A percentile compares a stretch with the other conserved stretches of the same genome.
Conservation (phyloP, 2,888 invertebrate genomes). For the Meandrusa payeni region DNA sequence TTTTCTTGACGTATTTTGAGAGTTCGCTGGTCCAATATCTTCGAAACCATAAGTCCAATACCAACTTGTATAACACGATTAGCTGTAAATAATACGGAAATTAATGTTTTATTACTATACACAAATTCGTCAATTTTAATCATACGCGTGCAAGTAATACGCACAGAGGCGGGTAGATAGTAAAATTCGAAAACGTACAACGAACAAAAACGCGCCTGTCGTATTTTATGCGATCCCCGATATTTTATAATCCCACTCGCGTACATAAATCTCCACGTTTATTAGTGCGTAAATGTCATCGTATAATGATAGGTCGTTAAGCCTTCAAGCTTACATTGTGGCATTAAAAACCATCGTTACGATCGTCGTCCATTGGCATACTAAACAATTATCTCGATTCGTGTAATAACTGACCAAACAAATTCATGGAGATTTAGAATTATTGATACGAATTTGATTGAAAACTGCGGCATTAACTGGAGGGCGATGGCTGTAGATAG, state of each 20-base stretch:
- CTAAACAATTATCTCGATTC: background rate
- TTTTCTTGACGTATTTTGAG: too few relatives aligned
- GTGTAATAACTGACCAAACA: background rate
- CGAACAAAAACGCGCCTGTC: constrained; percentile 8
- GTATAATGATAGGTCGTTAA: constrained; percentile 23
- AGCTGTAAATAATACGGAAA: too few relatives aligned
- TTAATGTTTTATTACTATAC: too few relatives aligned
- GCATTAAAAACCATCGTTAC: constrained; percentile 14
- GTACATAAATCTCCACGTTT: constrained; percentile 22
- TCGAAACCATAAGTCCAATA: too few relatives aligned
- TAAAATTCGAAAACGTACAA: constrained; percentile 3
- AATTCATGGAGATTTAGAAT: background rate
- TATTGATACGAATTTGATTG: too few relatives aligned
- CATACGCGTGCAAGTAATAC: too few relatives aligned
- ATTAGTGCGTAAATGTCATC: constrained; percentile 24
- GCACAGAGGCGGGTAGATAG: background rate
- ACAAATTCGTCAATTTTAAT: too few relatives aligned
- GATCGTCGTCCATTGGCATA: background rate
- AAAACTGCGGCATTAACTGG: too few relatives aligned
- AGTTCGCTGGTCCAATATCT: too few relatives aligned
- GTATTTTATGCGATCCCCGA: constrained; percentile 9
- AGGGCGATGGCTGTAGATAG: too few relatives aligned
- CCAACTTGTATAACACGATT: too few relatives aligned
- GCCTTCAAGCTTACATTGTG: constrained; percentile 18
- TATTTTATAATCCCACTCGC: constrained; percentile 18